phyloP scores from a whole-genome alignment of 2,888 invertebrate species.

The Drosophila mayaguana region DNA sequence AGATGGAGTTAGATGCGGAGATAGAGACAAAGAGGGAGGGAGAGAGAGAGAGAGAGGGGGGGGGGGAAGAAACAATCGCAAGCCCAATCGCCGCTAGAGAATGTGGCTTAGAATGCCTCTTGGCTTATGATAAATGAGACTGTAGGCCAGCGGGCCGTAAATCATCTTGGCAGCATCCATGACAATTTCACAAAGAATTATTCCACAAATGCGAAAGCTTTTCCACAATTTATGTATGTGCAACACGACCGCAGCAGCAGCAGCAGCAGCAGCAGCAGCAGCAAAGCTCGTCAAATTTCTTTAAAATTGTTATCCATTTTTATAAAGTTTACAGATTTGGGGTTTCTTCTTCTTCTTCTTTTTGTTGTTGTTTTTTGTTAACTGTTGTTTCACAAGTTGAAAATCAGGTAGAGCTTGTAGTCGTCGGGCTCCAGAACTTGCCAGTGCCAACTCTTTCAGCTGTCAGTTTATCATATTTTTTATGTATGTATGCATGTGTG shows the following conservation, averaged over 20 bases:
- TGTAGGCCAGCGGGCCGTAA: conserved; percentile 55
- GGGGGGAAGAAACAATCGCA: conserved; percentile 20
- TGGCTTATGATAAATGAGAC: conserved; percentile 70
- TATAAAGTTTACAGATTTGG: conserved; percentile 10
- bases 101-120: conserved; percentile 47
- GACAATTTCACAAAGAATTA: conserved; percentile 40
- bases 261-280: background rate
- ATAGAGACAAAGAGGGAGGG: background rate
- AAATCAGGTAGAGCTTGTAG: conserved; percentile 30
- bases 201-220: conserved; percentile 31
- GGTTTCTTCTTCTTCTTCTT: background rate
- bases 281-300: conserved; percentile 19
- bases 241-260: conserved; percentile 6
- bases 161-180: conserved; percentile 45
- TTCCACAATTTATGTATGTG: conserved; percentile 30
- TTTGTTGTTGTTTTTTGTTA: background rate
- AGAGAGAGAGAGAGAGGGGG: background rate
- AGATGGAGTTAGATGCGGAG: conserved; percentile 3
- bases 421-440: conserved; percentile 20
- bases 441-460: conserved; percentile 26
- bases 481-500: conserved; percentile 1
- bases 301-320: conserved; percentile 14
- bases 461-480: conserved; percentile 46
- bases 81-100: conserved; percentile 37
- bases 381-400: conserved; percentile 16